These are phyloP conservation scores for Herpetotheres cachinnans DNA, from an alignment of 2,113 vertebrate species.

Conservation along the genomic window DNA sequence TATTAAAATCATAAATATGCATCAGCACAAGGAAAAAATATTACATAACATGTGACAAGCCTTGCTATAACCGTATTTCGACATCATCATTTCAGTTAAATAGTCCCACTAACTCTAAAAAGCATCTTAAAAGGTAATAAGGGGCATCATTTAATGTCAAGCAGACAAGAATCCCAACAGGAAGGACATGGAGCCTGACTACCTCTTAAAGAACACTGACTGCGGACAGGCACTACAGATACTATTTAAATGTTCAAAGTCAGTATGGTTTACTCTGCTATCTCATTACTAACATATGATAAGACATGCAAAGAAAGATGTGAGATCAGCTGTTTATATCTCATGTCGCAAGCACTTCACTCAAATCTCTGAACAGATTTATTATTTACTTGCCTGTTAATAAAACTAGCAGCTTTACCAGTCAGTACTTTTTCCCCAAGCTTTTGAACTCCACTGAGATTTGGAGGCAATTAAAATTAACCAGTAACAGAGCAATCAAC, in stretches of 20 bases:
- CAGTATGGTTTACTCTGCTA: neutral
- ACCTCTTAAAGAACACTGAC: neutral
- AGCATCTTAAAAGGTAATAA: neutral
- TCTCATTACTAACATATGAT: constrained; percentile 27
- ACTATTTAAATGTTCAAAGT: neutral
- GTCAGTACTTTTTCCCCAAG: constrained; percentile 54
- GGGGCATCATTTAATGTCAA: neutral
- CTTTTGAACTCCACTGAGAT: constrained; percentile 76
- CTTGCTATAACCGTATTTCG: neutral
- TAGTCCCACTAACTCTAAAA: neutral
- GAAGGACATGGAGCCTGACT: neutral
- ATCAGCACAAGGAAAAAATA: neutral
- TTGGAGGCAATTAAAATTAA: constrained; percentile 83
- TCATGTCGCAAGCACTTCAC: constrained; percentile 39
- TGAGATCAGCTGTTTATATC: constrained; percentile 12
- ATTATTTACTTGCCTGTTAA: constrained; percentile 70
- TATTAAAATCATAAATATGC: neutral
- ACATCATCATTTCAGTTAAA: constrained; percentile 18
- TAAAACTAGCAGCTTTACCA: constrained; percentile 71
- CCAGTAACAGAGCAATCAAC: constrained; percentile 82
- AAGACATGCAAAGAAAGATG: constrained; percentile 42
- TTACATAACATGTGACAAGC: neutral
- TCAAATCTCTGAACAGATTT: constrained; percentile 65
- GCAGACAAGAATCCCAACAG: neutral
- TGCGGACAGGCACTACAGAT: neutral